Conservation (phyloP, 2,797 vertebrate genomes). For the Discoglossus pictus region DNA sequence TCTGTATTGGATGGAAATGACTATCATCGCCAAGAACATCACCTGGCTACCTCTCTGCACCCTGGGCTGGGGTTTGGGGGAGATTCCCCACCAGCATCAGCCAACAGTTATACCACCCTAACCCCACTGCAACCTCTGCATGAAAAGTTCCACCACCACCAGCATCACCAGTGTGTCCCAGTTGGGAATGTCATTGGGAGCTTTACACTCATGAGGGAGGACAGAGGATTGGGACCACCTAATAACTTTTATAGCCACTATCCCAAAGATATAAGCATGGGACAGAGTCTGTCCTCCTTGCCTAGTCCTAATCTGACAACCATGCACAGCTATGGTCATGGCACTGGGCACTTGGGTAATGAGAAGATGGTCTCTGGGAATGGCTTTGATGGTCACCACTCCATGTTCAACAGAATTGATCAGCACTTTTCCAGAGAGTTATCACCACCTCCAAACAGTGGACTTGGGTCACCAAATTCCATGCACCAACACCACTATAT, state of each 20-base stretch:
- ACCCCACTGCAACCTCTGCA: slow-evolving; percentile 81
- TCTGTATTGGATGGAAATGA: slow-evolving; percentile 71
- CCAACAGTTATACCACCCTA: slow-evolving; percentile 82
- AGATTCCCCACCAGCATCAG: slow-evolving; percentile 73
- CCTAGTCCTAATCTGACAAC: slow-evolving; percentile 68
- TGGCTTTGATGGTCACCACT: slow-evolving; percentile 74
- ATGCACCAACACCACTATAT: slow-evolving; percentile 74
- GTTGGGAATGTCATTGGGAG: slow-evolving; percentile 83
- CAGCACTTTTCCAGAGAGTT: slow-evolving; percentile 78
- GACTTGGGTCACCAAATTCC: slow-evolving; percentile 51
- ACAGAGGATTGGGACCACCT: slow-evolving; percentile 68
- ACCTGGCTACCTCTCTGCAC: slow-evolving; percentile 66
- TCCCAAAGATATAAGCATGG: slow-evolving; percentile 78
- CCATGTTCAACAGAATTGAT: slow-evolving; percentile 77
- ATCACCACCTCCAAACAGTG: slow-evolving; percentile 71
- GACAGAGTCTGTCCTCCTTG: slow-evolving; percentile 74
- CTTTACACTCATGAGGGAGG: slow-evolving; percentile 83
- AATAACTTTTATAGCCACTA: slow-evolving; percentile 81
- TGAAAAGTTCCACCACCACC: slow-evolving; percentile 82
- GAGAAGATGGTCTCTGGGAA: slow-evolving; percentile 67
- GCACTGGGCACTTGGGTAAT: slow-evolving; percentile 63
- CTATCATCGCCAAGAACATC: slow-evolving; percentile 70
- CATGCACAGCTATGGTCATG: slow-evolving; percentile 76
- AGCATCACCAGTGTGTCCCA: slow-evolving; percentile 75
- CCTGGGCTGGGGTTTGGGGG: slow-evolving; percentile 75